Evolutionary conservation across 2,888 invertebrate species (phyloP).

Genomic region (Tetheella fluctuosa): DNA sequence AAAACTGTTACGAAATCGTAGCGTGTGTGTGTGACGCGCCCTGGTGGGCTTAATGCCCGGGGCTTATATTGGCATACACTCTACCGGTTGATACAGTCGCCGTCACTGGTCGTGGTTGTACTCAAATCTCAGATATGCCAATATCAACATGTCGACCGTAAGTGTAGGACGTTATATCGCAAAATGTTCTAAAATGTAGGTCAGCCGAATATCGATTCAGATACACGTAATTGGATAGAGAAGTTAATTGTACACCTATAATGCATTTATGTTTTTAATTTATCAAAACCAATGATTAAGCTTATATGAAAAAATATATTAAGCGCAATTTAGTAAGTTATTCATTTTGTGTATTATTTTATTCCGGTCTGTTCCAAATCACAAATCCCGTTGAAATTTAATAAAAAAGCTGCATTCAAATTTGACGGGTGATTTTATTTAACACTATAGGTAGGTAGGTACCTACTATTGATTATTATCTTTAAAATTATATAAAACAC

Average conservation of each 20-base stretch:
- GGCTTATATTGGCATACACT: slow-evolving; percentile 61
- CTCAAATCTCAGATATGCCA: slow-evolving; percentile 59
- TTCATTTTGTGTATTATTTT: slow-evolving; percentile 31
- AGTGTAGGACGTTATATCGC: slow-evolving; percentile 69
- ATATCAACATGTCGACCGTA: slow-evolving; percentile 64
- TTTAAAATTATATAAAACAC: too few relatives aligned
- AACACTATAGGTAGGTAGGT: too few relatives aligned
- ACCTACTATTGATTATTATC: too few relatives aligned
- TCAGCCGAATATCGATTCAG: slow-evolving; percentile 65
- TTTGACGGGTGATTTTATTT: too few relatives aligned
- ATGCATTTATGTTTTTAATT: slow-evolving; percentile 64
- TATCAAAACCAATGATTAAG: slow-evolving; percentile 65
- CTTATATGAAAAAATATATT: slow-evolving; percentile 70
- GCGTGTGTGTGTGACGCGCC: slow-evolving; percentile 38
- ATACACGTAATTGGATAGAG: slow-evolving; percentile 64
- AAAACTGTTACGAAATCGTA: slow-evolving; percentile 19
- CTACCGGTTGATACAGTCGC: slow-evolving; percentile 28
- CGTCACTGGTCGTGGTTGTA: slow-evolving; percentile 35
- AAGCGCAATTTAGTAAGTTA: slow-evolving; percentile 65
- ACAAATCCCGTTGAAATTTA: too few relatives aligned
- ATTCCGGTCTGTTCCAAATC: too few relatives aligned
- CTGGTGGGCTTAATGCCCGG: slow-evolving; percentile 45
- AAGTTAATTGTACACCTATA: slow-evolving; percentile 71
- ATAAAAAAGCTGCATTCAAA: too few relatives aligned
- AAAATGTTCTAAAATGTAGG: slow-evolving; percentile 65